These are phyloP conservation scores for Pyxicephalus adspersus DNA, from an alignment of 2,113 vertebrate species.

Conservation along the genomic window DNA sequence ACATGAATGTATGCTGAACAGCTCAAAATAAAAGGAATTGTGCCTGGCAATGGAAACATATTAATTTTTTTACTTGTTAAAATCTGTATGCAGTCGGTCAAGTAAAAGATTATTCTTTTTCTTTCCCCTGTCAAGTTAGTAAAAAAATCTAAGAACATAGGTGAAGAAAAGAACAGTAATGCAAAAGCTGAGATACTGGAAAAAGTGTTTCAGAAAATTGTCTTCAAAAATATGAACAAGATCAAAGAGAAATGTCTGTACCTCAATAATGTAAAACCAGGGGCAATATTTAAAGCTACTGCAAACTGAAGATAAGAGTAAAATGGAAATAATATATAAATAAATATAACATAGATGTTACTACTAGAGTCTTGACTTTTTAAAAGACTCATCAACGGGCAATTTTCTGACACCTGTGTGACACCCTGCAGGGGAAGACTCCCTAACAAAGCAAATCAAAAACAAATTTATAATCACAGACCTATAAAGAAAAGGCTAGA, in stretches of 20 bases:
- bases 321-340: no score
- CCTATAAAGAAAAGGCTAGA: no score
- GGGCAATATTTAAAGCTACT: no score
- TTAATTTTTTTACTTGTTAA: slow-evolving; percentile 5
- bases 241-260: slow-evolving; percentile 15
- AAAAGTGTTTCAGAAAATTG: background rate
- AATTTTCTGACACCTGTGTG: no score
- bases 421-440: no score
- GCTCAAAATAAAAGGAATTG: slow-evolving; percentile 38
- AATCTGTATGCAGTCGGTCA: slow-evolving; percentile 13
- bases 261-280: no score
- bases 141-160: slow-evolving; percentile 10
- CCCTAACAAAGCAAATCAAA: no score
- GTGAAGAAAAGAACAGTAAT: background rate
- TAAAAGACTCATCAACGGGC: no score
- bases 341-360: no score
- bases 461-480: no score
- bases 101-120: slow-evolving; percentile 1
- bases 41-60: slow-evolving; percentile 16
- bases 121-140: slow-evolving; percentile 20
- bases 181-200: background rate
- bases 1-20: slow-evolving; percentile 37
- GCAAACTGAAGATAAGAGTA: no score
- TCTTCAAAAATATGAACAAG: background rate
- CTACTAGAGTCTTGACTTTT: no score